Evolutionary conservation across 1,140 invertebrate genomes (phyloP).

Genomic region (Pinna nobilis): DNA sequence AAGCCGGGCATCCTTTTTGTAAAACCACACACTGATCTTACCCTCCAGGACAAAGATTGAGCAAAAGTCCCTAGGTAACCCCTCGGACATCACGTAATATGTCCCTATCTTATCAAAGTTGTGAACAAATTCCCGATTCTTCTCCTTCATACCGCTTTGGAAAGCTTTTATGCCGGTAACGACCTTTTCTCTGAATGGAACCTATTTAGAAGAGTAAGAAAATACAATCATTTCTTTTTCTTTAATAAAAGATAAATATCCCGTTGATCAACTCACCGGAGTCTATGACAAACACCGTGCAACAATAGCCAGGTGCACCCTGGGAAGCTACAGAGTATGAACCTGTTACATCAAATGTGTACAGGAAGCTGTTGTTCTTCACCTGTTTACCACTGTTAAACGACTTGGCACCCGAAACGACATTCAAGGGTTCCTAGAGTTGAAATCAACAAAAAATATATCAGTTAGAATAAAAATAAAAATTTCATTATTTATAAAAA

Average conservation of each 20-base stretch:
- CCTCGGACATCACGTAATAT: slow-evolving; percentile 16
- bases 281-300: slow-evolving; percentile 61
- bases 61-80: background rate
- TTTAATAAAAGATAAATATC: background rate
- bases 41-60: slow-evolving; percentile 17
- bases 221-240: background rate
- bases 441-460: background rate
- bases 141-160: background rate
- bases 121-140: slow-evolving; percentile 18
- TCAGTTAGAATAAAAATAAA: background rate
- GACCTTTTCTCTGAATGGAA: slow-evolving; percentile 7
- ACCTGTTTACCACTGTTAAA: slow-evolving; percentile 74
- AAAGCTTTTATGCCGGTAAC: slow-evolving; percentile 2
- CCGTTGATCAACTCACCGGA: slow-evolving; percentile 63
- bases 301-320: slow-evolving; percentile 71
- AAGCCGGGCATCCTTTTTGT: no score
- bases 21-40: slow-evolving; percentile 8
- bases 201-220: slow-evolving; percentile 6
- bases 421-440: slow-evolving; percentile 65
- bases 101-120: slow-evolving; percentile 13
- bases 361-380: slow-evolving; percentile 71
- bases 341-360: slow-evolving; percentile 73
- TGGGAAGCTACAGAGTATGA: slow-evolving; percentile 71
- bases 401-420: slow-evolving; percentile 66
- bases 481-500: no score